These are phyloP conservation scores for Tarsius wallacei DNA, from an alignment of 2,797 vertebrate species.

Conservation along the genomic window DNA sequence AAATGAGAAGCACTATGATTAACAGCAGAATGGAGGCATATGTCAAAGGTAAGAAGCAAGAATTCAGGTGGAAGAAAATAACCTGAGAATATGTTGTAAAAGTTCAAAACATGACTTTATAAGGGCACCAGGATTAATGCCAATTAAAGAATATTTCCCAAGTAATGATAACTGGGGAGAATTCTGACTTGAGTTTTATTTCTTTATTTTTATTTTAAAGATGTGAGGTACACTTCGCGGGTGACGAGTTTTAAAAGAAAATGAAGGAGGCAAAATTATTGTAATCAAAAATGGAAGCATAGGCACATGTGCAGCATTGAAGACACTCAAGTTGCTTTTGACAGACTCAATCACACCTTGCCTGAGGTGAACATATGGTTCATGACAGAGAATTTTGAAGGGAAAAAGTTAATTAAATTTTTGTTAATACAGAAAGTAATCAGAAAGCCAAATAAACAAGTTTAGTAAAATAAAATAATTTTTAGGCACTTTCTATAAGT, in stretches of 20 bases:
- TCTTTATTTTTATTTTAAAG: too few species aligned
- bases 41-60: conserved; percentile 69
- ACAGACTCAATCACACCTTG: background rate
- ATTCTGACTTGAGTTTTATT: background rate
- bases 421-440: conserved; percentile 32
- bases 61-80: conserved; percentile 67
- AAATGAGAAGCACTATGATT: background rate
- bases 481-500: background rate
- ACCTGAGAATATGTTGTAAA: conserved; percentile 53
- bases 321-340: background rate
- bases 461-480: conserved; percentile 2
- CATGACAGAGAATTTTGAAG: background rate
- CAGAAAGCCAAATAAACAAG: conserved; percentile 25
- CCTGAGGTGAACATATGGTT: background rate
- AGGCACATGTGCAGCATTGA: background rate
- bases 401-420: background rate
- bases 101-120: conserved; percentile 52
- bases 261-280: background rate
- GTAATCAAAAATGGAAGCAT: background rate
- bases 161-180: background rate
- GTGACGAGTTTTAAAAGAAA: background rate
- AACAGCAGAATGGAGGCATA: conserved; percentile 43
- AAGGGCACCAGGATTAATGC: conserved; percentile 28
- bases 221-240: too few species aligned
- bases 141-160: conserved; percentile 54